phyloP scores from a whole-genome alignment of 2,113 vertebrate species.

The Sylvicapra grimmia region DNA sequence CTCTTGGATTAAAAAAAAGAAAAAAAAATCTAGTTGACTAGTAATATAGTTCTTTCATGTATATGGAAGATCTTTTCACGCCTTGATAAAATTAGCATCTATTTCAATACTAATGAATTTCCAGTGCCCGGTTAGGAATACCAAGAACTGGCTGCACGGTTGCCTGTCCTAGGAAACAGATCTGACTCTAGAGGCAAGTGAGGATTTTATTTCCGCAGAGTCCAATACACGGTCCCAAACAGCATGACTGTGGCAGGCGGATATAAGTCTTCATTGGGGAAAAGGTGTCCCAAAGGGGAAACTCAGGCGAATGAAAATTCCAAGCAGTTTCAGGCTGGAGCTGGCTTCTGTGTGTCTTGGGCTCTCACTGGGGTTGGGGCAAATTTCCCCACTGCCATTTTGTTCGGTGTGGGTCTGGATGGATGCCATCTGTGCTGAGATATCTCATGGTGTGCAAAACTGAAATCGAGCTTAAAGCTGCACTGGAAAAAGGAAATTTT shows the following conservation, averaged over 20 bases:
- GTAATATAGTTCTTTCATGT: conserved; percentile 79
- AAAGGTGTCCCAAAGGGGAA: conserved; percentile 11
- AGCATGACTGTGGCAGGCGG: conserved; percentile 44
- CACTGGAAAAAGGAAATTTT: not conserved
- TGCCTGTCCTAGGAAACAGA: conserved; percentile 58
- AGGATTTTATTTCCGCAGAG: conserved; percentile 53
- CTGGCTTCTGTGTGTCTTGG: no score
- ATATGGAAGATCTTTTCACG: conserved; percentile 83
- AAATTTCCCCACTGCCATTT: accelerated
- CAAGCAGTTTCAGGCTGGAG: accelerated
- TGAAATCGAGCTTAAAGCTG: not conserved
- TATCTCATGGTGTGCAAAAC: not conserved
- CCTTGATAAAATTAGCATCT: conserved; percentile 84
- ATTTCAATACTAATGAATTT: conserved; percentile 83
- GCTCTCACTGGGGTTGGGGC: accelerated
- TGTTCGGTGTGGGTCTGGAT: accelerated
- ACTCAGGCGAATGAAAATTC: accelerated
- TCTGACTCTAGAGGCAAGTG: conserved; percentile 58
- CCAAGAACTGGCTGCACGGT: conserved; percentile 51
- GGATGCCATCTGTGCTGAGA: accelerated
- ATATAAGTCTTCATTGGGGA: conserved; percentile 39
- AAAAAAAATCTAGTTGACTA: conserved; percentile 68
- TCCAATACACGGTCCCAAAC: conserved; percentile 34
- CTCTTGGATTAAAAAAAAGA: conserved; percentile 52
- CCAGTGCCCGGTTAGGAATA: conserved; percentile 68